phyloP scores from a whole-genome alignment of 2,113 vertebrate genomes.

The Scalopus aquaticus region DNA sequence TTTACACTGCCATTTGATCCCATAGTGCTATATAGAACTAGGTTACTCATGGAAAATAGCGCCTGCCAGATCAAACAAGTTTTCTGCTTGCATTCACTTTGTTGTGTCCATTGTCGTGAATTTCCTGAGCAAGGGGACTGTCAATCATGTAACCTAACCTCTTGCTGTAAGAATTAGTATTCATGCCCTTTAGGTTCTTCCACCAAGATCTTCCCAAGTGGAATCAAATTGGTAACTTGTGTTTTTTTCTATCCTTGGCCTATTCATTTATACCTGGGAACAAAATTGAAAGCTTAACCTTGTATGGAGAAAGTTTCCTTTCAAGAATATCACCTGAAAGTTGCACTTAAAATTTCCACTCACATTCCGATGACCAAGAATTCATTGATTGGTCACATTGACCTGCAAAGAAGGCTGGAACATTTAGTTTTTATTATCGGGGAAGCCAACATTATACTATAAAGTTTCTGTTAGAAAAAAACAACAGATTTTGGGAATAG shows the following conservation, averaged over 20 bases:
- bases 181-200: not conserved
- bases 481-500: not conserved
- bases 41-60: constrained; percentile 53
- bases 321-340: not conserved
- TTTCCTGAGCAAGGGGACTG: not conserved
- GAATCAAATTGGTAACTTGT: not conserved
- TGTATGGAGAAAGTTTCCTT: not conserved
- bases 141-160: not conserved
- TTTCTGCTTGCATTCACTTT: constrained; percentile 24
- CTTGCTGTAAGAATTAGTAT: not conserved
- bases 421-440: not conserved
- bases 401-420: not conserved
- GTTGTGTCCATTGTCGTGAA: not conserved
- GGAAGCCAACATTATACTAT: not conserved
- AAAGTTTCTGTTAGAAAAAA: not conserved
- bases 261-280: not conserved
- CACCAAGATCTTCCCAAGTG: not conserved
- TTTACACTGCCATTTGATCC: constrained; percentile 44
- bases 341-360: not conserved
- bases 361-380: not conserved
- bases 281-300: not conserved
- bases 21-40: not conserved
- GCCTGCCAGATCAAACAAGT: constrained; percentile 54
- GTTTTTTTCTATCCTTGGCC: not conserved
- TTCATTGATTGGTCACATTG: not conserved